Conservation (phyloP, 2,113 vertebrate genomes). For the Aramus guarauna region DNA sequence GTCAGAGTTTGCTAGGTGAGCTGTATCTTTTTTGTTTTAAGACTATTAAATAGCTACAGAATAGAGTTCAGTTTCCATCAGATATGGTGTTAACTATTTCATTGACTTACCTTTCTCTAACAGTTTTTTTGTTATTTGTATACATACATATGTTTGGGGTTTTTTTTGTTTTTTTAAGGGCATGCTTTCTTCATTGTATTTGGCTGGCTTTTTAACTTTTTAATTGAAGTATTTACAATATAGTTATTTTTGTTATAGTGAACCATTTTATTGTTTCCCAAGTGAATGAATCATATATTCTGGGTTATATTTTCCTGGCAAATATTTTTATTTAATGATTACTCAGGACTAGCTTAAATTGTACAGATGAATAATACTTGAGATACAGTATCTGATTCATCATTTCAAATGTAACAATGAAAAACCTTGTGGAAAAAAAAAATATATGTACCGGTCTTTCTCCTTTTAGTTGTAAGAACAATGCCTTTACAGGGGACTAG, state of each 20-base stretch:
- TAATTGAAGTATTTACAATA: conserved; percentile 17
- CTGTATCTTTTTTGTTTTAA: not conserved
- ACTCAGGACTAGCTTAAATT: not conserved
- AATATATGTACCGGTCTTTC: not conserved
- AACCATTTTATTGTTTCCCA: conserved; percentile 43
- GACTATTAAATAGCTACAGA: not conserved
- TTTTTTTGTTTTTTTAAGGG: not conserved
- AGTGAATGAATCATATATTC: conserved; percentile 60
- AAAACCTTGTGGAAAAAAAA: not conserved
- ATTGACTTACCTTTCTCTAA: not conserved
- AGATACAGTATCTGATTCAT: conserved; percentile 1
- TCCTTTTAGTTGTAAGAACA: not conserved
- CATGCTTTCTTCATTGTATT: conserved; percentile 6
- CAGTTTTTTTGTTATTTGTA: not conserved
- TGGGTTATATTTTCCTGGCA: conserved; percentile 56
- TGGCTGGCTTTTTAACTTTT: not conserved
- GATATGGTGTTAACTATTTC: not conserved
- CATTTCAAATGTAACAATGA: not conserved
- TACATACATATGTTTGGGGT: not conserved
- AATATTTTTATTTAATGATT: conserved; percentile 41
- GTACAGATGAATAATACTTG: conserved; percentile 25
- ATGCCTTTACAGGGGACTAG: not conserved
- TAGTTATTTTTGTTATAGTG: conserved; percentile 27
- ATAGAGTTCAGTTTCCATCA: not conserved
- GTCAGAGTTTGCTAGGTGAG: not conserved